Evolutionary conservation across 2,113 vertebrate species (phyloP).

Genomic region (Sturnus vulgaris): DNA sequence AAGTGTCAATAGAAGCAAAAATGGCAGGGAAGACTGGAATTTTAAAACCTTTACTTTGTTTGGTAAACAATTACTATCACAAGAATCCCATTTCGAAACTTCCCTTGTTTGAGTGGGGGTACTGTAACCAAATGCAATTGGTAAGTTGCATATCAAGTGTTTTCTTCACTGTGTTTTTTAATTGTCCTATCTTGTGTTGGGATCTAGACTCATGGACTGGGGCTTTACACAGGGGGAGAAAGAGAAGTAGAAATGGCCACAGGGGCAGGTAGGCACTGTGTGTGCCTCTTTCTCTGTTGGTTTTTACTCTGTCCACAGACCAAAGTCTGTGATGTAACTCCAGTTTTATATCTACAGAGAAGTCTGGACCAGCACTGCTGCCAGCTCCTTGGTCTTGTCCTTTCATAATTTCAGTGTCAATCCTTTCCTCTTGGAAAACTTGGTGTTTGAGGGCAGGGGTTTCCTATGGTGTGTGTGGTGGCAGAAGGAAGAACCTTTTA

Average conservation of each 20-base stretch:
- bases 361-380: background rate
- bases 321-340: background rate
- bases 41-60: background rate
- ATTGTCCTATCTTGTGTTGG: background rate
- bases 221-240: background rate
- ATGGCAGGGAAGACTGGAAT: background rate
- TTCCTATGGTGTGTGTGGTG: background rate
- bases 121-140: background rate
- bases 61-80: background rate
- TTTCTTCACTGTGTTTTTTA: background rate
- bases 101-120: background rate
- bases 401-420: background rate
- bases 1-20: background rate
- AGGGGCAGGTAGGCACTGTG: accelerated
- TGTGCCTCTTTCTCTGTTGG: background rate
- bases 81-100: background rate
- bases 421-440: background rate
- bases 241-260: background rate
- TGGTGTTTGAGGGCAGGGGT: background rate
- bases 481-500: background rate
- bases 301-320: background rate
- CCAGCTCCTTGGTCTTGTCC: background rate
- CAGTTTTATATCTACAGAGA: background rate
- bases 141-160: background rate
- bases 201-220: background rate